These are phyloP conservation scores for Benitochromis conjunctus DNA, from an alignment of 2,113 vertebrate species.

Conservation along the genomic window DNA sequence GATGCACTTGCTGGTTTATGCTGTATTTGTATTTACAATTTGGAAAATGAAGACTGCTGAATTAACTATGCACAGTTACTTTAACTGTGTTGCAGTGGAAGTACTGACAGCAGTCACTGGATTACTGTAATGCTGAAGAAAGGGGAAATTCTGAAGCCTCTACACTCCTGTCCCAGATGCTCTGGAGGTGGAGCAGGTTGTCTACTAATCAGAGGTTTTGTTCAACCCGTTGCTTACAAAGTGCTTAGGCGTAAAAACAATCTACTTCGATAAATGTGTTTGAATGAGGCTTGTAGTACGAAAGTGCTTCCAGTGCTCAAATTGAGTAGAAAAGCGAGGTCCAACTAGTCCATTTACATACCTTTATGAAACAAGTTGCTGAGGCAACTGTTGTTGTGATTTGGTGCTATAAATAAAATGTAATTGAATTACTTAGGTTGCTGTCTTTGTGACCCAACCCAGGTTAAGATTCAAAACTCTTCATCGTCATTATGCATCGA, in stretches of 20 bases:
- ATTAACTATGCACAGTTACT: background rate
- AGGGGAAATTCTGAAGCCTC: background rate
- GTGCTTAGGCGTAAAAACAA: background rate
- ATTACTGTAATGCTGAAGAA: background rate
- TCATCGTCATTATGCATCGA: background rate
- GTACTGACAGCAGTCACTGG: background rate
- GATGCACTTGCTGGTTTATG: background rate
- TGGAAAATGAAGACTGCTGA: background rate
- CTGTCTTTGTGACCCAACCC: background rate
- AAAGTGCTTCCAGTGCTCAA: background rate
- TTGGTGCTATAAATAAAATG: background rate
- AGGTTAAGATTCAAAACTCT: background rate
- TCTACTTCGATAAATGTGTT: background rate
- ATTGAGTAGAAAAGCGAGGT: background rate
- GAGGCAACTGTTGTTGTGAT: background rate
- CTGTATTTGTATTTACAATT: background rate
- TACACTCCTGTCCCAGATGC: background rate
- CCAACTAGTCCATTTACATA: background rate
- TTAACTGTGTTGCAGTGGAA: background rate
- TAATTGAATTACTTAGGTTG: background rate
- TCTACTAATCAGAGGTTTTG: background rate
- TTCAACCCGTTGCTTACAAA: background rate
- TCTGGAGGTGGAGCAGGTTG: background rate
- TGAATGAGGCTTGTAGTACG: background rate
- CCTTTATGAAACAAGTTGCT: background rate